Percentiles rank a stretch among this genome's conserved stretches.
phyloP scores from a whole-genome alignment of 2,113 vertebrate genomes.

The Perca schrenkii region DNA sequence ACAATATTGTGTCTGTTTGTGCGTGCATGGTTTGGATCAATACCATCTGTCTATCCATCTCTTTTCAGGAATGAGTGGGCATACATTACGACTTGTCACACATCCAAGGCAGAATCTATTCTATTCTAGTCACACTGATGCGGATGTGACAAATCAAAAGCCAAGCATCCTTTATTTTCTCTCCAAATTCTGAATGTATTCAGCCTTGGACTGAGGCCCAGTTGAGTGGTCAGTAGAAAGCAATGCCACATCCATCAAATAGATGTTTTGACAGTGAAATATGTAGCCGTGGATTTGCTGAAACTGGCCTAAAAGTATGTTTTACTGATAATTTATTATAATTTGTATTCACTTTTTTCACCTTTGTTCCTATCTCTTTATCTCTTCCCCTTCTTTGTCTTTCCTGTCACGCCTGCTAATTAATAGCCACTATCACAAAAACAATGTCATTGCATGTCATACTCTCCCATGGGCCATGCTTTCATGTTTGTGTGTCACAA shows the following conservation, averaged over 20 bases:
- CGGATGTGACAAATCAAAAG: slow-evolving; percentile 31
- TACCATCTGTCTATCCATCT: slow-evolving; percentile 41
- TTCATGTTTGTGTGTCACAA: slow-evolving; percentile 26
- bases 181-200: slow-evolving; percentile 30
- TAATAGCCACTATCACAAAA: slow-evolving; percentile 42
- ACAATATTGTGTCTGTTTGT: slow-evolving; percentile 12
- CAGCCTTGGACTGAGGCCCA: slow-evolving; percentile 30
- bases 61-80: slow-evolving; percentile 45
- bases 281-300: neutral
- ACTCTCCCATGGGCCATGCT: slow-evolving; percentile 26
- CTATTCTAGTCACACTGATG: slow-evolving; percentile 37
- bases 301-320: neutral
- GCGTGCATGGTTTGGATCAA: slow-evolving; percentile 35
- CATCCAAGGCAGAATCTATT: slow-evolving; percentile 33
- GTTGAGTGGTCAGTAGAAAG: slow-evolving; percentile 24
- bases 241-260: slow-evolving; percentile 14
- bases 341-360: neutral
- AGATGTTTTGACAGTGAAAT: slow-evolving; percentile 7
- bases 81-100: slow-evolving; percentile 43
- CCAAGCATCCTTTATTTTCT: slow-evolving; percentile 38
- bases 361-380: slow-evolving; percentile 5
- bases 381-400: slow-evolving; percentile 22
- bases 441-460: slow-evolving; percentile 39
- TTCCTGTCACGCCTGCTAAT: slow-evolving; percentile 46
- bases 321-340: neutral